Percentiles rank a stretch among this genome's conserved stretches.
Evolutionary conservation across 2,113 vertebrate genomes (phyloP).

Genomic region (Saimiri boliviensis): DNA sequence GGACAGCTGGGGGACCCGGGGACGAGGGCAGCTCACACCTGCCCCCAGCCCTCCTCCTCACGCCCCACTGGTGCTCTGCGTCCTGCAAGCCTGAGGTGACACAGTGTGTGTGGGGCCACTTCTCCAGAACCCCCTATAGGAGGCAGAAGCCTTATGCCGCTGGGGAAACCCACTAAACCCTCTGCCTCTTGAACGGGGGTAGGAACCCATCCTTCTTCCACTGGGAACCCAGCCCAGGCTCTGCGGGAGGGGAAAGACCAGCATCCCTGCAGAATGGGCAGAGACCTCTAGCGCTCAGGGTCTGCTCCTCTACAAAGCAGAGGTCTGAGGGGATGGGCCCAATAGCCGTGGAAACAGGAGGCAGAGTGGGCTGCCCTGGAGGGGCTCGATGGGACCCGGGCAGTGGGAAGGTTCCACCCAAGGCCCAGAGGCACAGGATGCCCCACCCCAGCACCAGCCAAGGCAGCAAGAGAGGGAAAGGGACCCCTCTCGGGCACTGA

Average conservation of each 20-base stretch:
- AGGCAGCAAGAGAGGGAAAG: not conserved
- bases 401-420: not conserved
- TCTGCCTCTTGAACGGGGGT: not conserved
- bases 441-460: not conserved
- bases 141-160: not conserved
- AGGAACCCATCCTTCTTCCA: not conserved
- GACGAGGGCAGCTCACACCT: not conserved
- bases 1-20: no score
- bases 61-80: rapidly evolving
- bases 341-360: not conserved
- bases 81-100: not conserved
- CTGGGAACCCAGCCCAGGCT: not conserved
- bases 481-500: not conserved
- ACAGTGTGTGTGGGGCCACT: not conserved
- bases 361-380: not conserved
- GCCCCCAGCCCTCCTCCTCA: not conserved
- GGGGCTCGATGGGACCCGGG: not conserved
- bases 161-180: not conserved
- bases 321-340: not conserved
- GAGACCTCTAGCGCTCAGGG: not conserved
- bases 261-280: not conserved
- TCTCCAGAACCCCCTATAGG: not conserved
- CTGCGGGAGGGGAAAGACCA: not conserved
- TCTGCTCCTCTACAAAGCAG: not conserved
- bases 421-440: not conserved